These are phyloP conservation scores for Euleptes europaea DNA, from an alignment of 2,113 vertebrate species.

Conservation along the genomic window DNA sequence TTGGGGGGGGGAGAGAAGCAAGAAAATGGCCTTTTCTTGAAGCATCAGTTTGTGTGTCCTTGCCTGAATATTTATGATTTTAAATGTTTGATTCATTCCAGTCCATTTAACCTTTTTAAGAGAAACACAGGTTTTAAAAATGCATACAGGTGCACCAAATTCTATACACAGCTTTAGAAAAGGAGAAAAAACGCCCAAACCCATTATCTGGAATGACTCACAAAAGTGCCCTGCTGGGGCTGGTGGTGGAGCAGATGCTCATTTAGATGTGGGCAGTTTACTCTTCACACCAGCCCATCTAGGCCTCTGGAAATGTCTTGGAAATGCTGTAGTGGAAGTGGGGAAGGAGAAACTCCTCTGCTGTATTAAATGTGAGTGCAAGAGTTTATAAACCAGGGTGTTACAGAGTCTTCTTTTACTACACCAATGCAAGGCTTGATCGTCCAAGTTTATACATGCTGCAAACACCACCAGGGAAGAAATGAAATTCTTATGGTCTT, in stretches of 20 bases:
- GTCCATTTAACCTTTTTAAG: neutral
- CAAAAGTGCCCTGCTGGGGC: neutral
- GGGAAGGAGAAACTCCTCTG: conserved; percentile 22
- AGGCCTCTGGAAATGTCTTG: conserved; percentile 4
- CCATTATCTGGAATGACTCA: neutral
- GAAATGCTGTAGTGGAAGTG: neutral
- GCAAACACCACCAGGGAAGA: conserved; percentile 39
- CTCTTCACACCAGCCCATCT: conserved; percentile 10
- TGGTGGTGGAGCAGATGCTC: neutral
- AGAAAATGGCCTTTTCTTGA: neutral
- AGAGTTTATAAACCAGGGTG: conserved; percentile 46
- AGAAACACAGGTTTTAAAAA: neutral
- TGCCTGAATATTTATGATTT: conserved; percentile 24
- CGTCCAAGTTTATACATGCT: conserved; percentile 47
- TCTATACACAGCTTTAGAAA: neutral
- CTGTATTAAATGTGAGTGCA: conserved; percentile 33
- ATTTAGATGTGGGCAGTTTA: neutral
- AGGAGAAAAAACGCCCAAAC: neutral
- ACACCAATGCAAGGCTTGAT: conserved; percentile 31
- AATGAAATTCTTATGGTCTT: conserved; percentile 54
- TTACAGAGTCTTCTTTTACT: conserved; percentile 58
- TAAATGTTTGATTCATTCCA: neutral
- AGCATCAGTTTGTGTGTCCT: neutral
- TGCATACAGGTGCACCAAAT: neutral
- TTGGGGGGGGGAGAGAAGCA: neutral